Evolutionary conservation across 92 coral and sea anemone species (phyloP).

Genomic region (Epizoanthus stellaris): DNA sequence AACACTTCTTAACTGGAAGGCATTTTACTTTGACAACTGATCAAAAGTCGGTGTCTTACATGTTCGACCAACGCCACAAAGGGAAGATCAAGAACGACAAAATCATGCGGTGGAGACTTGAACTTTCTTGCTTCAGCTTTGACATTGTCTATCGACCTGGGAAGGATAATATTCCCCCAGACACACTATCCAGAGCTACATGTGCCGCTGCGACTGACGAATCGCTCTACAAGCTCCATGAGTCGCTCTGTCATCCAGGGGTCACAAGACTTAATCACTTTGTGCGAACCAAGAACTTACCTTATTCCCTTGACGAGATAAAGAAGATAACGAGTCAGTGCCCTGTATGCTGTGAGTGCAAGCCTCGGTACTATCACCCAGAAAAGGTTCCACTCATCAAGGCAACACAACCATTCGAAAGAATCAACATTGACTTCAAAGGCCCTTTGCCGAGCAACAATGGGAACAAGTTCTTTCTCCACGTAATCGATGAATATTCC

Average conservation of each 20-base stretch:
- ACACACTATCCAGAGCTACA: constrained; percentile 56
- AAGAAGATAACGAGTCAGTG: constrained; percentile 51
- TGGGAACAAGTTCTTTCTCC: constrained; percentile 40
- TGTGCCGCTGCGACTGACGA: constrained; percentile 45
- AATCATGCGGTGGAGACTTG: constrained; percentile 47
- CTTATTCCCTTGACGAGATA: constrained; percentile 52
- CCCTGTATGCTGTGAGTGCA: constrained; percentile 63
- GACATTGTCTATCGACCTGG: constrained; percentile 65
- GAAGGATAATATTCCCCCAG: constrained; percentile 56
- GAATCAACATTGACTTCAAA: constrained; percentile 52
- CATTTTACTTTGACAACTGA: constrained; percentile 34
- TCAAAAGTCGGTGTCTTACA: constrained; percentile 62
- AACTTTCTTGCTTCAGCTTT: constrained; percentile 55
- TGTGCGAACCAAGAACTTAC: constrained; percentile 59
- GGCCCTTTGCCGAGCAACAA: constrained; percentile 59
- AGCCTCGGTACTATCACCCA: constrained; percentile 50
- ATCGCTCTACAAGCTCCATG: constrained; percentile 46
- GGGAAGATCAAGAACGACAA: constrained; percentile 59
- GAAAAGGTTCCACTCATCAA: constrained; percentile 10
- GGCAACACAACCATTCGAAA: constrained; percentile 47
- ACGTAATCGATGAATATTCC: constrained; percentile 39
- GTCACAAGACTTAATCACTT: constrained; percentile 62
- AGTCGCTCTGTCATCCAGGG: constrained; percentile 72
- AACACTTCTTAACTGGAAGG: constrained; percentile 55
- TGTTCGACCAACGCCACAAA: constrained; percentile 38